Evolutionary conservation across 2,888 invertebrate genomes (phyloP), one percentile per base, ranked within the genome.

Genomic region (Taphrorychus bicolor): DNA sequence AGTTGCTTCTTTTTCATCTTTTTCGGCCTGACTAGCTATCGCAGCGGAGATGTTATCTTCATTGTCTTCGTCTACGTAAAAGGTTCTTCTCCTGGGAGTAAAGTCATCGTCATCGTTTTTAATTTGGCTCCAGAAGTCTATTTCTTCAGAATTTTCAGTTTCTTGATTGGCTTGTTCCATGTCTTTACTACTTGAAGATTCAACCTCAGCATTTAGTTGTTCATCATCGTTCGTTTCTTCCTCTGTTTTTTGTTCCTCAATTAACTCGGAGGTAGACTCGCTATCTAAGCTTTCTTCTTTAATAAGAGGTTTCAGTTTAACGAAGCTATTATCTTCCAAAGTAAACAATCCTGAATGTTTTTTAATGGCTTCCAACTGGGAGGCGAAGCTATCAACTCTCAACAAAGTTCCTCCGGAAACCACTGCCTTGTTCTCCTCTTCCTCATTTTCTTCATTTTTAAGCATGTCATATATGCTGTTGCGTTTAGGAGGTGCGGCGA

Each of bases 351-450:
- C 74, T 14, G 73, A 74, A 49, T 73, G 70, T 54, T 70, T 63
- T 54, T 74, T 72, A 21, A 76, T 72, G 62, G 72, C 65, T 58
- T 75, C 74, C 7, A 76, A 42, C 58, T 71, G 69, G 19, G 60
- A 72, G 3, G 72, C 76, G 42, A 76, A 76, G 58, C 74, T 74
- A 58, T 73, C 76, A 24, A 76, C 69, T 64, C 72, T 70, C 66
- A 76, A 72, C 19, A 76, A 52, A 16, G 70, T 74, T 40, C 75
- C 74, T 23, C 56, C 65, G 7, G 56, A 63, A 42, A 42, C 21
- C 17, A 58, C 40, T 32, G 51, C 32, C 17, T 59, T 53, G 7
- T 14, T 19, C 23, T 66, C 60, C 11, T 19, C 32, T 45, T 67
- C 58, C 17, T 51, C 32, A n/a, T 61, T 21, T 41, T 57, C 42